Conservation (phyloP, 2,113 vertebrate species). For the Pseudopipra pipra region DNA sequence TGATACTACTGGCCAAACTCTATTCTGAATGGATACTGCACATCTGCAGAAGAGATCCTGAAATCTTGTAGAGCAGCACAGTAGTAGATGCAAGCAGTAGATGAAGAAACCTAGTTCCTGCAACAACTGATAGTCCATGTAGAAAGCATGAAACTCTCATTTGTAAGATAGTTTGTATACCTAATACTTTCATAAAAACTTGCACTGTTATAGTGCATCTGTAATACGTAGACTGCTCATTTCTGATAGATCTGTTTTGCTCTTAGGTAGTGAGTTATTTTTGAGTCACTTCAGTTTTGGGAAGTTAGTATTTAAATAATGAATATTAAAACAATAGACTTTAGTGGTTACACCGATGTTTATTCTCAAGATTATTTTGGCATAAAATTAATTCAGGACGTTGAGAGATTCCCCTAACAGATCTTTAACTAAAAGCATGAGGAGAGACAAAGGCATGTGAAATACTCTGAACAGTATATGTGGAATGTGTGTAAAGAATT, state of each 20-base stretch:
- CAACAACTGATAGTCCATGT: neutral
- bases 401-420: neutral
- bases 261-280: neutral
- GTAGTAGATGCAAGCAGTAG: neutral
- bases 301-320: neutral
- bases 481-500: neutral
- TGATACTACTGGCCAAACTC: neutral
- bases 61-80: neutral
- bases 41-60: neutral
- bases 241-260: neutral
- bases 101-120: neutral
- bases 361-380: neutral
- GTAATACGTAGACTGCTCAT: neutral
- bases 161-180: neutral
- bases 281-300: neutral
- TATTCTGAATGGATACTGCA: neutral
- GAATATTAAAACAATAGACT: neutral
- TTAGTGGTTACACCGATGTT: neutral
- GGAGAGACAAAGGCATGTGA: neutral
- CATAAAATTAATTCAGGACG: neutral
- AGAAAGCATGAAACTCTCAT: neutral
- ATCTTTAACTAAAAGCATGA: neutral
- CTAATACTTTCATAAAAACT: neutral
- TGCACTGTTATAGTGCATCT: neutral
- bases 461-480: neutral